Evolutionary conservation across 2,113 vertebrate genomes (phyloP).

Genomic region (Sialia sialis): DNA sequence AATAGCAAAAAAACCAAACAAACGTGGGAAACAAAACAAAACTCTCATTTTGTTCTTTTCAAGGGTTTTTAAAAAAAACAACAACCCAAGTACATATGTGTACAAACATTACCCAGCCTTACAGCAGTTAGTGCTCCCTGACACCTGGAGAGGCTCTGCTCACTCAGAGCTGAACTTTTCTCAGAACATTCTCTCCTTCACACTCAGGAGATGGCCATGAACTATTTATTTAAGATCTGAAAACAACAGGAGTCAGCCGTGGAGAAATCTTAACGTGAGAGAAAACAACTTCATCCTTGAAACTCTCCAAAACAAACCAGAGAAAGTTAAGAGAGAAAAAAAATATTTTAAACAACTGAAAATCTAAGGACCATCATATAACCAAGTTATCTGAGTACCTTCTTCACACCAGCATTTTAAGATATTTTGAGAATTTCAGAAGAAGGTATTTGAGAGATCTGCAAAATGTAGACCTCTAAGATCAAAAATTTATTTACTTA

Average conservation of each 20-base stretch:
- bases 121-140: neutral
- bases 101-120: neutral
- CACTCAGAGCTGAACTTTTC: neutral
- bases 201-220: neutral
- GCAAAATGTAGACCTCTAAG: neutral
- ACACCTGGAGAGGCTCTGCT: neutral
- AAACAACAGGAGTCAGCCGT: neutral
- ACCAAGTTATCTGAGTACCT: neutral
- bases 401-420: neutral
- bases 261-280: neutral
- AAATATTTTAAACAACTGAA: neutral
- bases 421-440: neutral
- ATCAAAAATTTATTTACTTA: neutral
- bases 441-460: neutral
- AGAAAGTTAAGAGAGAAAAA: neutral
- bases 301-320: neutral
- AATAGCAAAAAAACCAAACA: neutral
- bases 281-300: neutral
- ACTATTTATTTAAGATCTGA: neutral
- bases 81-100: rapidly evolving
- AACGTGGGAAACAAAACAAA: neutral
- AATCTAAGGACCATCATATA: neutral
- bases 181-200: neutral
- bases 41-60: neutral
- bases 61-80: neutral